phyloP scores from a whole-genome alignment of 2,797 vertebrate genomes.

The Mormyrops attenuatus region DNA sequence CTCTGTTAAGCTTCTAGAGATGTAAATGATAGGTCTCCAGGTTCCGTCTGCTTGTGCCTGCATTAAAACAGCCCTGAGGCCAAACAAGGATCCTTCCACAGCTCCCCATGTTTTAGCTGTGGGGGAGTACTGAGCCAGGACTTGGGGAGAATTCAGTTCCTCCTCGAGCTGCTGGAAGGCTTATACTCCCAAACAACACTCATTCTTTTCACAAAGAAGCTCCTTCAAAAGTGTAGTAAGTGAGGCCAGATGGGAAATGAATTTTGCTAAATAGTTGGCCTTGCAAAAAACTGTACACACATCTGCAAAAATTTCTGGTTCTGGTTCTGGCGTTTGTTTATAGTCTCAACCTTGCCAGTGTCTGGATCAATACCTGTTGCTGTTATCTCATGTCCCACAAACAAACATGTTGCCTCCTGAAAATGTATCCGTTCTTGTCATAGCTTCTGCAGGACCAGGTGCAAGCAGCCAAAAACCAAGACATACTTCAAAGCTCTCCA shows the following conservation, averaged over 20 bases:
- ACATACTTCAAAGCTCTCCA: background rate
- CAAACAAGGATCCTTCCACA: background rate
- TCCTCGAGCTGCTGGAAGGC: background rate
- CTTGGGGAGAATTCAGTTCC: background rate
- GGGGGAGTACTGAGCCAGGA: background rate
- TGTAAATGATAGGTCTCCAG: constrained; percentile 3
- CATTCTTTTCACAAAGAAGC: background rate
- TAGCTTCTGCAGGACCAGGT: background rate
- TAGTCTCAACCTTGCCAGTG: background rate
- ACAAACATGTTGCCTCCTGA: background rate
- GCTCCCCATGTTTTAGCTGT: background rate
- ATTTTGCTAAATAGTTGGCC: background rate
- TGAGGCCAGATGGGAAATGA: background rate
- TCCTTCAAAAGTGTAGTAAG: background rate
- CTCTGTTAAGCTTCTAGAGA: background rate
- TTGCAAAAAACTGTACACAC: background rate
- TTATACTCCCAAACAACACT: background rate
- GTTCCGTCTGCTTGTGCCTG: background rate
- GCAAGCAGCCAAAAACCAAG: background rate
- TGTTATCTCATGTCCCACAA: constrained; percentile 5
- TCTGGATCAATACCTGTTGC: background rate
- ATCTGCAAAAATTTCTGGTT: background rate
- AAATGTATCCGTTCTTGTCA: background rate
- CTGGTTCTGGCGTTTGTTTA: background rate
- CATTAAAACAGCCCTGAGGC: background rate